phyloP scores from a whole-genome alignment of 2,888 invertebrate species.

The Sesia bembeciformis region DNA sequence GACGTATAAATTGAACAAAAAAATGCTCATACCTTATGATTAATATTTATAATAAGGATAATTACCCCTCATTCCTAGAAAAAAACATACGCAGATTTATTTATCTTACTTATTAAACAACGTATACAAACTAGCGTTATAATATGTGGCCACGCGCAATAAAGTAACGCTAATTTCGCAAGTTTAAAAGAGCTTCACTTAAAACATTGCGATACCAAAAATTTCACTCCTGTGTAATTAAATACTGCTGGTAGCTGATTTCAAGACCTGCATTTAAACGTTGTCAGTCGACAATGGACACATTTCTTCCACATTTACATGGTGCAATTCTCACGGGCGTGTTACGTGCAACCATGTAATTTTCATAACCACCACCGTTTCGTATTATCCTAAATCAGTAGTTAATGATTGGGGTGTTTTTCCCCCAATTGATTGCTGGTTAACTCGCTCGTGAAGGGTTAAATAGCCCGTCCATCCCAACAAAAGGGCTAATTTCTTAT shows the following conservation, averaged over 20 bases:
- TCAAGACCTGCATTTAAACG: not conserved
- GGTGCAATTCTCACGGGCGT: not conserved
- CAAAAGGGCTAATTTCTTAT: conserved; percentile 47
- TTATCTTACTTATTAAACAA: no score
- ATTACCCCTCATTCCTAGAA: no score
- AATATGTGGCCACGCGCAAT: no score
- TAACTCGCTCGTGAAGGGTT: conserved; percentile 31
- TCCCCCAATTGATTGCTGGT: conserved; percentile 51
- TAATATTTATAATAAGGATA: no score
- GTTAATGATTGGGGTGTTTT: conserved; percentile 26
- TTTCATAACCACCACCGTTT: not conserved
- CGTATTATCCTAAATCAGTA: conserved; percentile 17
- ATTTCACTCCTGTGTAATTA: no score
- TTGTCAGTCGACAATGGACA: not conserved
- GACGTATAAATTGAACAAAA: no score
- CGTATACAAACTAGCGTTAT: no score
- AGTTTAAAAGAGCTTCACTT: no score
- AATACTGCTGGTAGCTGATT: not conserved
- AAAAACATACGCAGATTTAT: no score
- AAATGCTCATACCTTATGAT: no score
- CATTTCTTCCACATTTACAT: not conserved
- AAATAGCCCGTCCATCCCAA: conserved; percentile 35
- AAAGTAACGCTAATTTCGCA: no score
- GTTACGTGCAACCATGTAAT: not conserved
- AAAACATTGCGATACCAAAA: no score